Percentiles rank a stretch among this genome's conserved stretches.
Evolutionary conservation across 2,113 vertebrate species (phyloP).

Genomic region (Ailurus styani): DNA sequence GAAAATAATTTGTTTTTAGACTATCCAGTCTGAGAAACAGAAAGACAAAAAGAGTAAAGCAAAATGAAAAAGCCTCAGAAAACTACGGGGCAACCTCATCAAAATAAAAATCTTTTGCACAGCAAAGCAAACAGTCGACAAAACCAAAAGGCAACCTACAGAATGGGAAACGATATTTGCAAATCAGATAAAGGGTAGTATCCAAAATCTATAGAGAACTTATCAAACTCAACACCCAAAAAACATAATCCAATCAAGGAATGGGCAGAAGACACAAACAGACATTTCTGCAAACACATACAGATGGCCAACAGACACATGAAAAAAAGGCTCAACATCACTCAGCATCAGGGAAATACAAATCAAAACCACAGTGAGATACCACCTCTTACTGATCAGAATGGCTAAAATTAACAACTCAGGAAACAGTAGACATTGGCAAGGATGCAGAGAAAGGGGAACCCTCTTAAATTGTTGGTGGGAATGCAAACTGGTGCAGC

Average conservation of each 20-base stretch:
- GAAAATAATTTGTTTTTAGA: neutral
- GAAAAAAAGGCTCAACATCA: neutral
- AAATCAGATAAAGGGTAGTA: neutral
- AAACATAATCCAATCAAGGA: neutral
- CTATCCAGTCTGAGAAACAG: neutral
- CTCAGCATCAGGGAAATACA: neutral
- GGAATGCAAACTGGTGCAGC: neutral
- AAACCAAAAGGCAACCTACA: neutral
- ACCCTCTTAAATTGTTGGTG: neutral
- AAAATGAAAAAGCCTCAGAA: neutral
- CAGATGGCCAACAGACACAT: neutral
- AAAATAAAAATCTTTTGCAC: no score
- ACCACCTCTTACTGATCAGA: neutral
- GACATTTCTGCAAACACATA: neutral
- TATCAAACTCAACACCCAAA: neutral
- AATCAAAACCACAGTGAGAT: neutral
- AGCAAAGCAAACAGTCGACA: neutral
- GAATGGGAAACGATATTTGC: neutral
- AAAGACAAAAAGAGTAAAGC: neutral
- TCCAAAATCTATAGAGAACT: neutral
- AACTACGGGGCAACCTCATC: neutral
- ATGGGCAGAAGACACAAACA: neutral
- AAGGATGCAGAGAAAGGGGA: neutral
- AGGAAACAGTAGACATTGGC: neutral
- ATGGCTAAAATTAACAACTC: neutral